Conservation (phyloP, 2,113 vertebrate species). For the Columbina picui region DNA sequence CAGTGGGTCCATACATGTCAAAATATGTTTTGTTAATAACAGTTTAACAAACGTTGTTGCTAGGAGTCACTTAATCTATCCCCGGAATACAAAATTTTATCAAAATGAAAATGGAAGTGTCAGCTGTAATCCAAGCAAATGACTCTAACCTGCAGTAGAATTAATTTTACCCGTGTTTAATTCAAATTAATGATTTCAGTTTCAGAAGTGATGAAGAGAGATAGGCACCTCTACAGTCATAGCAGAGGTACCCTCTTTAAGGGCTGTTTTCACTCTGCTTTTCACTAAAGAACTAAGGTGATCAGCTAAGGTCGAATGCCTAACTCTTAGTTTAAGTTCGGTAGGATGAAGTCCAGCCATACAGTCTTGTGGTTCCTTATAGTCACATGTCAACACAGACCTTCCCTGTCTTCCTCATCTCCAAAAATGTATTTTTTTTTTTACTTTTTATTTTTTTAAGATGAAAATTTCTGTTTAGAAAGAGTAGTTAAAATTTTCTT, state of each 20-base stretch:
- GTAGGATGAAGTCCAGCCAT: neutral
- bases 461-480: neutral
- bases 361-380: neutral
- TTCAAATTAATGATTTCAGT: neutral
- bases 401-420: neutral
- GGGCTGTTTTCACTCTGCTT: neutral
- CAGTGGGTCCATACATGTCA: neutral
- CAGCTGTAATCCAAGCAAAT: neutral
- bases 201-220: neutral
- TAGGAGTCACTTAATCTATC: no score
- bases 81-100: neutral
- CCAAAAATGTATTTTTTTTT: neutral
- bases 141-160: neutral
- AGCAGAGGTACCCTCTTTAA: neutral
- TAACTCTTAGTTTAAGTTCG: rapidly evolving
- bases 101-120: neutral
- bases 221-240: neutral
- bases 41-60: no score
- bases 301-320: neutral
- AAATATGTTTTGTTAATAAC: neutral
- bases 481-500: neutral
- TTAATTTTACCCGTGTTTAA: neutral
- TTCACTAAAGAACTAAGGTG: neutral
- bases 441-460: neutral
- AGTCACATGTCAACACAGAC: neutral